These are phyloP conservation scores for Turritopsis rubra DNA, from an alignment of 30 jellyfish, hydroid and myxozoan genomes.

Conservation along the genomic window DNA sequence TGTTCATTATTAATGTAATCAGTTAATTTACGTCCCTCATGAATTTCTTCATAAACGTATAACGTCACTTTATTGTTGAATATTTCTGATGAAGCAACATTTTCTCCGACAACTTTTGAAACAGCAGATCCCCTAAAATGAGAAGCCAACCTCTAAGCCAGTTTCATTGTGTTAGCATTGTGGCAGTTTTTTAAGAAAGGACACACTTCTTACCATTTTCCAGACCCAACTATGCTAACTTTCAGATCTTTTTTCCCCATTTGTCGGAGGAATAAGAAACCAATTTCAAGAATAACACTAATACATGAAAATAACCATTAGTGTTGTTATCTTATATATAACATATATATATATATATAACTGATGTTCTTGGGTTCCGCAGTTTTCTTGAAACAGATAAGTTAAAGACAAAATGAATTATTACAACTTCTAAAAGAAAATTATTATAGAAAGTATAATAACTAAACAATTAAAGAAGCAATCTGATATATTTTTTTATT, in stretches of 20 bases:
- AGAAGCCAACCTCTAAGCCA: neutral
- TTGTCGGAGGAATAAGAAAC: neutral
- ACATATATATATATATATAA: no score
- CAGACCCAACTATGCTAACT: constrained; percentile 54
- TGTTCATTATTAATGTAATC: constrained; percentile 57
- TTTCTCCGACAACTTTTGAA: constrained; percentile 60
- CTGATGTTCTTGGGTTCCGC: no score
- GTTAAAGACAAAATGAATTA: no score
- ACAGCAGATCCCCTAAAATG: constrained; percentile 70
- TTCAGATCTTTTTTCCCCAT: neutral
- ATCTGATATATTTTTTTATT: no score
- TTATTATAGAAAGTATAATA: no score
- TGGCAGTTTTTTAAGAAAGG: no score
- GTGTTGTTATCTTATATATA: no score
- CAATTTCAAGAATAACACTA: neutral
- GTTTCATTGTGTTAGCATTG: no score
- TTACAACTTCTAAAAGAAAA: no score
- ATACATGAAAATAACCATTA: no score
- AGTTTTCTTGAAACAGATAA: no score
- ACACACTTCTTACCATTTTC: constrained; percentile 57
- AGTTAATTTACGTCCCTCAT: constrained; percentile 64
- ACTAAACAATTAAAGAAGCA: no score
- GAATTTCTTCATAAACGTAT: constrained; percentile 63
- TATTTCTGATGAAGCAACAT: constrained; percentile 25
- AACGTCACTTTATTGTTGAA: constrained; percentile 46